phyloP scores from a whole-genome alignment of 2,797 vertebrate species.

The Gymnocypris eckloni region DNA sequence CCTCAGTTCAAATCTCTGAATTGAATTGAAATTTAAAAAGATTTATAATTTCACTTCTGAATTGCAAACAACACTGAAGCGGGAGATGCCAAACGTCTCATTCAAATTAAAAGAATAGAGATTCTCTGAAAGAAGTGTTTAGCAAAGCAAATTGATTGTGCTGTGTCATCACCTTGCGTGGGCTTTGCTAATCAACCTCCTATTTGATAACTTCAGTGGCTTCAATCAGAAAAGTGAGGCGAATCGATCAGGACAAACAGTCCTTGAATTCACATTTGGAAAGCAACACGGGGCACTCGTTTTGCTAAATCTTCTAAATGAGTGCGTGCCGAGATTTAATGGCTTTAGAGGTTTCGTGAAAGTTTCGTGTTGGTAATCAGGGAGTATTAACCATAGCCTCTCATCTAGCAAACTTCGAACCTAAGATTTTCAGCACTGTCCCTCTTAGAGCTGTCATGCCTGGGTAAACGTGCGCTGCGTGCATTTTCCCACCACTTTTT shows the following conservation, averaged over 20 bases:
- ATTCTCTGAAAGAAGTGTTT: slow-evolving; percentile 48
- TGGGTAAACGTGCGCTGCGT: slow-evolving; percentile 23
- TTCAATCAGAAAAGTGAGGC: slow-evolving; percentile 65
- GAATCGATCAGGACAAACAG: slow-evolving; percentile 64
- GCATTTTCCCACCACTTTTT: slow-evolving; percentile 32
- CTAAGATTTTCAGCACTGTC: slow-evolving; percentile 31
- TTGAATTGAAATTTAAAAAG: neutral
- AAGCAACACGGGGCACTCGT: slow-evolving; percentile 45
- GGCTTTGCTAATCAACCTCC: slow-evolving; percentile 57
- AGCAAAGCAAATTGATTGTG: slow-evolving; percentile 57
- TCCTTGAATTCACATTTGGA: slow-evolving; percentile 62
- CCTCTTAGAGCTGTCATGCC: slow-evolving; percentile 19
- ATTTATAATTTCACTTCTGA: neutral
- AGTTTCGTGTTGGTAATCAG: slow-evolving; percentile 35
- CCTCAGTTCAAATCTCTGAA: neutral
- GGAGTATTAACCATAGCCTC: slow-evolving; percentile 40
- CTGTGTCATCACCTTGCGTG: slow-evolving; percentile 61
- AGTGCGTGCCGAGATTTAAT: slow-evolving; percentile 55
- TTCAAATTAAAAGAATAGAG: slow-evolving; percentile 52
- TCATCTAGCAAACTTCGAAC: slow-evolving; percentile 42
- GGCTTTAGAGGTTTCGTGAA: slow-evolving; percentile 45
- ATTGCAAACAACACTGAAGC: no score
- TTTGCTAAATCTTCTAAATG: slow-evolving; percentile 53
- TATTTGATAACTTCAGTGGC: slow-evolving; percentile 61
- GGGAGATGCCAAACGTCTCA: slow-evolving; percentile 33